These are phyloP conservation scores for Muschampia staudingeri DNA, from an alignment of 2,888 invertebrate genomes.

Conservation along the genomic window DNA sequence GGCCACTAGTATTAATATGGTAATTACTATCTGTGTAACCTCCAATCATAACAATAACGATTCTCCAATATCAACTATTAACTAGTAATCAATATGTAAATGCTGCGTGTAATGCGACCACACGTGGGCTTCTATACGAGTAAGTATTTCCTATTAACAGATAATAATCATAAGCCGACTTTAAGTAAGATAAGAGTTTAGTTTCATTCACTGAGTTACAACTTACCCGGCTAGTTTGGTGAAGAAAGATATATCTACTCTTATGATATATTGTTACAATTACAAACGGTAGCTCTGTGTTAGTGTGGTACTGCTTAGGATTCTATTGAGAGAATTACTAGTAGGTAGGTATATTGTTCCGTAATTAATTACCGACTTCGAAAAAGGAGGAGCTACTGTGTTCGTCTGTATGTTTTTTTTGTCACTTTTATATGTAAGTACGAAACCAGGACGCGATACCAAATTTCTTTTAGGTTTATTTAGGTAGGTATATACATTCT, in stretches of 20 bases:
- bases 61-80: slow-evolving; percentile 29
- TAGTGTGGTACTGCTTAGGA: not conserved
- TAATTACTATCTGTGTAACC: not conserved
- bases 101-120: slow-evolving; percentile 27
- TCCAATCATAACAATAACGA: slow-evolving; percentile 63
- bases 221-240: slow-evolving; percentile 24
- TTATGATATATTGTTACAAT: not conserved
- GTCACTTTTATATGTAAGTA: no score
- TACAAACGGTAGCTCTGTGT: not conserved
- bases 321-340: not conserved
- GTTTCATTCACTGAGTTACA: slow-evolving; percentile 24
- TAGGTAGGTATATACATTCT: no score
- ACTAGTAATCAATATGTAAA: slow-evolving; percentile 36
- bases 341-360: no score
- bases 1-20: slow-evolving; percentile 62
- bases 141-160: slow-evolving; percentile 43
- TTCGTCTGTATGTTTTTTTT: no score
- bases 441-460: no score
- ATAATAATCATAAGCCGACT: slow-evolving; percentile 43
- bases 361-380: no score
- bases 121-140: not conserved
- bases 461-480: no score
- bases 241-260: not conserved
- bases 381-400: no score
- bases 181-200: slow-evolving; percentile 18